Base-by-base conservation (phyloP, 2,888 invertebrate genomes). In the Lithophane semibrunnea region DNA sequence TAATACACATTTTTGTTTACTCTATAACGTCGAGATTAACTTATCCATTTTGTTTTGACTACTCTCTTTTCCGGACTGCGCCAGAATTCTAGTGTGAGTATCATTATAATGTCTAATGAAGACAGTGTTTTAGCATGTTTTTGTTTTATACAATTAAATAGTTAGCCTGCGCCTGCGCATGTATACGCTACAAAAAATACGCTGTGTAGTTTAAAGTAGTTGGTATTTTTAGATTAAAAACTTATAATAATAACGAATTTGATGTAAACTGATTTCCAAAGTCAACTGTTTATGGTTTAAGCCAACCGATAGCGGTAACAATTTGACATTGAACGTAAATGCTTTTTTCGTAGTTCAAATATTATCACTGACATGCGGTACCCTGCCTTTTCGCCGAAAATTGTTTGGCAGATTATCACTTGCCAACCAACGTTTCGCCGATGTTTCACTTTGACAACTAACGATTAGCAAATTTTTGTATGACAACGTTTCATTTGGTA, bases 21-120 rank as follows among this genome's bases (percentile, higher is more conserved):
- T n/a, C 1, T 77, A 37, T 66, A 44, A 70, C 37, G 37, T 42
- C 24, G 37, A 37, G 37, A 82, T 67, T 81, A 78, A 77, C 21
- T 21, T 52, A n/a, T 42, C 44, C 21, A 61, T 80, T 65, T 81
- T 54, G 69, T 78, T 78, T 56, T 65, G 29, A 44, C 52, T 56
- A 13, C 29, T 63, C 29, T 71, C 58, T 60, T 65, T 54, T n/a
- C 37, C 73, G 82, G 82, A 70, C 21, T 66, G 65, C 49, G 49
- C 49, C 81, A 82, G 81, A 82, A 82, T 61, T 49, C 82, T 29
- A 78, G 61, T 29, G 81, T 82, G 44, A 82, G 81, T 78, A 80
- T 74, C 24, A 71, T 52, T 66, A 37, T 5, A 37, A 37, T 37
- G 37, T 75, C 29, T 5, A 47, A 21, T 52, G 0, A 44, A 12